phyloP scores from a whole-genome alignment of 2,888 invertebrate species.

The Plagodis dolabraria region DNA sequence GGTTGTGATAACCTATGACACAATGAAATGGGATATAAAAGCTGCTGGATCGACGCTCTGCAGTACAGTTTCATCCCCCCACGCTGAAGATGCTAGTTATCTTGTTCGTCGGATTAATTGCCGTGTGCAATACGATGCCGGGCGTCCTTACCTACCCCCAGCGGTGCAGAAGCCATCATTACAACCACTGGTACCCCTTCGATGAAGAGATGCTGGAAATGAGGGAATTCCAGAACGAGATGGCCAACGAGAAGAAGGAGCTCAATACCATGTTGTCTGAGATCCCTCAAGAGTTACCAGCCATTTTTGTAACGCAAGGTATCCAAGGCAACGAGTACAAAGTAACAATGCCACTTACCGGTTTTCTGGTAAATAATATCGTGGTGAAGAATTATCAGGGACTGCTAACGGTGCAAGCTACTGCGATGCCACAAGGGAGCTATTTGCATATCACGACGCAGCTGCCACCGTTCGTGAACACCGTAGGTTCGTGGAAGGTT shows the following conservation, averaged over 20 bases:
- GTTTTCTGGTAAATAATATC: conserved; percentile 67
- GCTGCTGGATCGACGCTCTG: conserved; percentile 15
- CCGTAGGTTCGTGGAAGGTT: conserved; percentile 65
- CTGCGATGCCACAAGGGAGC: conserved; percentile 46
- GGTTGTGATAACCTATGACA: conserved; percentile 60
- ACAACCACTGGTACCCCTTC: conserved; percentile 32
- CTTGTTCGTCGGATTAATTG: conserved; percentile 51
- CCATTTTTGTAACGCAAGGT: conserved; percentile 42
- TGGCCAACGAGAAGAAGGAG: conserved; percentile 54
- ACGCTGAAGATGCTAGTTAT: conserved; percentile 49
- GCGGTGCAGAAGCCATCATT: conserved; percentile 10
- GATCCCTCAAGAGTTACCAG: conserved; percentile 56
- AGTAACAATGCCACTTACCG: conserved; percentile 55
- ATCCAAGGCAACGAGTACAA: conserved; percentile 61
- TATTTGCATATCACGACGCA: conserved; percentile 57
- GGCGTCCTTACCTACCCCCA: conserved; percentile 34
- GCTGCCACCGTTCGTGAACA: conserved; percentile 56
- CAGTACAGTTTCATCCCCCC: conserved; percentile 32
- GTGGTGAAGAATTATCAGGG: conserved; percentile 68
- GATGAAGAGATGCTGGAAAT: conserved; percentile 39
- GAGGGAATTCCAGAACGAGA: conserved; percentile 57
- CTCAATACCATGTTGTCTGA: conserved; percentile 57
- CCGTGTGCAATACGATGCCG: conserved; percentile 60
- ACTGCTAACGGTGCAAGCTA: conserved; percentile 68
- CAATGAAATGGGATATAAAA: conserved; percentile 47